Conservation (phyloP, 2,113 vertebrate genomes). For the Sphyrna mokarran region DNA sequence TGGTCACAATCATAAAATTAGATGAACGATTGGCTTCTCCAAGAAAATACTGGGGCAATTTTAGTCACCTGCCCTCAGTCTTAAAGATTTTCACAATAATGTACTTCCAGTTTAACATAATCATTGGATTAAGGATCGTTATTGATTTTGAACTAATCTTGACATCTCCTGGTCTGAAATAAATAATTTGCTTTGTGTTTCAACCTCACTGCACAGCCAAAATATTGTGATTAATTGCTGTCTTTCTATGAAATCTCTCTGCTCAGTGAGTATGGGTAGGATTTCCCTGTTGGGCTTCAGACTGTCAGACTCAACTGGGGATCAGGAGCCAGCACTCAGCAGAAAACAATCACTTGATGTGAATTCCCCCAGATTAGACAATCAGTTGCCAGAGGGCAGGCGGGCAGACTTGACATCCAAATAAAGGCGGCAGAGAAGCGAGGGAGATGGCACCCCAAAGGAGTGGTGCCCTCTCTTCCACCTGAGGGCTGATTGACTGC, state of each 20-base stretch:
- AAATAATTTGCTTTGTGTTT: background rate
- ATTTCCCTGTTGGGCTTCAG: too few relatives aligned
- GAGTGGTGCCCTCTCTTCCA: too few relatives aligned
- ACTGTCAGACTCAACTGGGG: too few relatives aligned
- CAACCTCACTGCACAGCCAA: background rate
- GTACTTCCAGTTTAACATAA: background rate
- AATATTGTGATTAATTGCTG: background rate
- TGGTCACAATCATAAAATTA: background rate
- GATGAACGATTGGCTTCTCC: background rate
- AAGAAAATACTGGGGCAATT: background rate
- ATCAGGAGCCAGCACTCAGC: too few relatives aligned
- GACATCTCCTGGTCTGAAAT: background rate
- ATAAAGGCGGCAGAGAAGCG: too few relatives aligned
- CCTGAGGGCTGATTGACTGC: too few relatives aligned
- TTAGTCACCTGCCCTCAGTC: background rate
- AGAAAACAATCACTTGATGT: too few relatives aligned
- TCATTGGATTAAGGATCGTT: background rate
- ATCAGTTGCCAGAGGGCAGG: too few relatives aligned
- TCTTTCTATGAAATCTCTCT: background rate
- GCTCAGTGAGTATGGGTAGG: background rate
- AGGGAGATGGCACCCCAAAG: too few relatives aligned
- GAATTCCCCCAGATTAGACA: too few relatives aligned
- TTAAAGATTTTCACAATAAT: background rate
- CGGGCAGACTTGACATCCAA: too few relatives aligned
- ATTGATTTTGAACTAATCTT: background rate